Conservation (phyloP, 2,797 vertebrate genomes). For the Hemitrygon akajei region DNA sequence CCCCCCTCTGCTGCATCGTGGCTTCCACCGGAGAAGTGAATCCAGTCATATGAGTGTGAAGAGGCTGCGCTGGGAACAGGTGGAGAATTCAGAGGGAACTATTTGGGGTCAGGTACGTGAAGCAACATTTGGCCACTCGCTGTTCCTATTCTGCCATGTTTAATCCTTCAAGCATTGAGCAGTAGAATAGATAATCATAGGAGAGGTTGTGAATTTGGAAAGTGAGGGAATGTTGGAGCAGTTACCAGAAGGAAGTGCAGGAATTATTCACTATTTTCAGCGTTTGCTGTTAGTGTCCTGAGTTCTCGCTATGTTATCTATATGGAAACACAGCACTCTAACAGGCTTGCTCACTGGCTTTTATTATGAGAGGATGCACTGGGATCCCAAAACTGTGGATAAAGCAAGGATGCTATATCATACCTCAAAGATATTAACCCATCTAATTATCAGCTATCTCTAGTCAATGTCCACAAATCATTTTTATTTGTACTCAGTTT, state of each 20-base stretch:
- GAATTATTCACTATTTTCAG: neutral
- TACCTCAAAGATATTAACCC: neutral
- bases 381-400: neutral
- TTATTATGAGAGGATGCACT: neutral
- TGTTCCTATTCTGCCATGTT: neutral
- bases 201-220: neutral
- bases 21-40: constrained; percentile 66
- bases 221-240: neutral
- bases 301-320: neutral
- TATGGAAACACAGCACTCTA: neutral
- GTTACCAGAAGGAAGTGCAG: neutral
- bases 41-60: constrained; percentile 96
- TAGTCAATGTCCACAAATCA: neutral
- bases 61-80: constrained; percentile 94
- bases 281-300: neutral
- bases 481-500: constrained; percentile 60
- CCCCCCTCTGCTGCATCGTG: constrained; percentile 64
- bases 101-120: constrained; percentile 88
- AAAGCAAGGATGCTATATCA: neutral
- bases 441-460: neutral
- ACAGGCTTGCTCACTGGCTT: neutral
- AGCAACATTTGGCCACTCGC: neutral
- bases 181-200: too few relatives aligned
- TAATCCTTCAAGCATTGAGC: neutral
- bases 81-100: constrained; percentile 96